Percentiles rank a stretch among this genome's conserved stretches.
Evolutionary conservation across 92 coral and sea anemone genomes (phyloP).

Genomic region (Metridium senile): DNA sequence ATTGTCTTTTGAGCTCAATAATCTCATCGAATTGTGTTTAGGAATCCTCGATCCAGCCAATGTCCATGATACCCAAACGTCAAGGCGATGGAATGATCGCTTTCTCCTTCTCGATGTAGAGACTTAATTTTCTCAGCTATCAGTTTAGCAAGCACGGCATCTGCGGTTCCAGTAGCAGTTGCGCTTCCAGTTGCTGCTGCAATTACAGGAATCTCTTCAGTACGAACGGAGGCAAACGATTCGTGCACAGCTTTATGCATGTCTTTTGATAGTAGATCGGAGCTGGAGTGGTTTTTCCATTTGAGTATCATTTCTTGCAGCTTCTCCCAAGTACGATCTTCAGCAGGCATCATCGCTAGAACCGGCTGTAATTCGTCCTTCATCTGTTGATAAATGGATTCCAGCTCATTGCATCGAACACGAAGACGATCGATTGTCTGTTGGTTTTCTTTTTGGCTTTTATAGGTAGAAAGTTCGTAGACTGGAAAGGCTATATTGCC

Average conservation of each 20-base stretch:
- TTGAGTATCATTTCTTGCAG: constrained; percentile 55
- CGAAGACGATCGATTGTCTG: constrained; percentile 45
- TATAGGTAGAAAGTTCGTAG: constrained; percentile 56
- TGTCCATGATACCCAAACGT: constrained; percentile 55
- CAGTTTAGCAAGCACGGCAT: constrained; percentile 52
- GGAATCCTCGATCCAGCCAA: constrained; percentile 54
- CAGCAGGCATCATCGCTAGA: constrained; percentile 27
- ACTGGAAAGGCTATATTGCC: constrained; percentile 61
- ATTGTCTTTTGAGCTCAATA: no score
- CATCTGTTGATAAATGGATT: constrained; percentile 45
- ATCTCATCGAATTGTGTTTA: constrained; percentile 38
- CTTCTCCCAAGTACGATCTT: constrained; percentile 57
- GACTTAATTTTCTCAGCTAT: constrained; percentile 53
- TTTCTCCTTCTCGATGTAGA: constrained; percentile 48
- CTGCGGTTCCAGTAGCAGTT: constrained; percentile 1
- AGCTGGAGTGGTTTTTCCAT: constrained; percentile 44
- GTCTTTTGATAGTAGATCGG: constrained; percentile 39
- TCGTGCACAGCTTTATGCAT: constrained; percentile 42
- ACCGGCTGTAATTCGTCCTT: constrained; percentile 54
- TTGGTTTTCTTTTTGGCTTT: constrained; percentile 37
- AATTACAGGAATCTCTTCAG: no score
- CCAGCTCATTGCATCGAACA: constrained; percentile 46
- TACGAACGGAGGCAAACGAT: constrained; percentile 14
- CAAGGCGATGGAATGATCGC: constrained; percentile 48
- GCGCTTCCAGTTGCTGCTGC: neutral